phyloP scores from a whole-genome alignment of 2,797 vertebrate genomes.

The Rhadinocentrus ornatus region DNA sequence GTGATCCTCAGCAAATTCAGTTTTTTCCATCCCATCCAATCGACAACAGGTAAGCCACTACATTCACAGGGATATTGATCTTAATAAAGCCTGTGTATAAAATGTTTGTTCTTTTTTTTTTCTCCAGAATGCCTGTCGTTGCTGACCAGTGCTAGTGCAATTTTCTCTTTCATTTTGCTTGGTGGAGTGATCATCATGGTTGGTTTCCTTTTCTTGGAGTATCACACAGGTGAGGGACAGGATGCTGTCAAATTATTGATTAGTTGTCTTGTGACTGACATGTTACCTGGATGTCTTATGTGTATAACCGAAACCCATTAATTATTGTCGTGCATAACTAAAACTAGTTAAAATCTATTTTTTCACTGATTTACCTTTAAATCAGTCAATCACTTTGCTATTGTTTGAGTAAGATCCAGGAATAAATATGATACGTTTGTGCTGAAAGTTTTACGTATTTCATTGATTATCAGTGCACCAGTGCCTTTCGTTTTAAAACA shows the following conservation, averaged over 20 bases:
- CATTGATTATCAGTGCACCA: background rate
- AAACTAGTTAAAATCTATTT: background rate
- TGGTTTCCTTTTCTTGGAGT: slow-evolving; percentile 90
- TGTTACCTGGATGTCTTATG: background rate
- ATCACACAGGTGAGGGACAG: slow-evolving; percentile 88
- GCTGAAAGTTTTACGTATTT: slow-evolving; percentile 1
- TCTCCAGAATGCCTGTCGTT: slow-evolving; percentile 86
- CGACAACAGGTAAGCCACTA: slow-evolving; percentile 84
- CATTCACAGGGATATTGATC: background rate
- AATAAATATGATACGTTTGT: background rate
- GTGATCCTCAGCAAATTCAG: slow-evolving; percentile 85
- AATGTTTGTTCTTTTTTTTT: slow-evolving; percentile 3
- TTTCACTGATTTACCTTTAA: background rate
- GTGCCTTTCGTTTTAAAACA: background rate
- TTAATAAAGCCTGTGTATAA: background rate
- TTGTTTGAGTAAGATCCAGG: background rate
- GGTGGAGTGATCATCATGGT: slow-evolving; percentile 86
- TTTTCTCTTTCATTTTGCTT: slow-evolving; percentile 90
- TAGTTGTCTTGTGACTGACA: background rate
- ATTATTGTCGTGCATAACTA: background rate
- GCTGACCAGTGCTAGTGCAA: slow-evolving; percentile 81
- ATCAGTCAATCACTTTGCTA: background rate
- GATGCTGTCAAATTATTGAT: background rate
- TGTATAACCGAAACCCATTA: background rate
- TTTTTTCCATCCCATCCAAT: slow-evolving; percentile 88